A percentile compares a stretch with the other conserved stretches of the same genome.
Conservation (phyloP, 37 sponge, comb jelly and placozoan genomes). For the Corticium candelabrum region DNA sequence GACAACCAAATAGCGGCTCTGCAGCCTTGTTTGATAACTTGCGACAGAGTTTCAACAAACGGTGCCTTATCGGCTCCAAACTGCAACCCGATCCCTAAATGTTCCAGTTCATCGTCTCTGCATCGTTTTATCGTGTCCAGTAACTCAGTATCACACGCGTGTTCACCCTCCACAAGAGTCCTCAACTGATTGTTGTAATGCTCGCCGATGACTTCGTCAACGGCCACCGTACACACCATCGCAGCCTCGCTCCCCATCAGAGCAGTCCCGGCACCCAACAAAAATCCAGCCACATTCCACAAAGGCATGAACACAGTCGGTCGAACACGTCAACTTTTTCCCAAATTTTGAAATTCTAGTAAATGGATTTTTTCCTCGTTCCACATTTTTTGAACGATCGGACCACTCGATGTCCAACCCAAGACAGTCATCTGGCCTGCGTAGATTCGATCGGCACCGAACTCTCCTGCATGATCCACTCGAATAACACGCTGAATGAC, state of each 20-base stretch:
- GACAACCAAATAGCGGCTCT: slow-evolving; percentile 73
- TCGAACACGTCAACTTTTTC: slow-evolving; percentile 49
- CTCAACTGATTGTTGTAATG: slow-evolving; percentile 73
- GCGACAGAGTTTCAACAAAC: slow-evolving; percentile 35
- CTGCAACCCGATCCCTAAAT: slow-evolving; percentile 57
- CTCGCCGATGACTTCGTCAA: slow-evolving; percentile 70
- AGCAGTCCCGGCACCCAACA: slow-evolving; percentile 58
- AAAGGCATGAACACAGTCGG: slow-evolving; percentile 76
- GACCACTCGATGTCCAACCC: slow-evolving; percentile 34
- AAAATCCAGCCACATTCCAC: slow-evolving; percentile 81
- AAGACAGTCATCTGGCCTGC: slow-evolving; percentile 73
- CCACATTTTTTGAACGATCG: slow-evolving; percentile 60
- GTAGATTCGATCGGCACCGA: slow-evolving; percentile 72
- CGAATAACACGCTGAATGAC: slow-evolving; percentile 67
- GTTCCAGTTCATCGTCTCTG: slow-evolving; percentile 82
- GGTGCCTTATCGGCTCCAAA: slow-evolving; percentile 71
- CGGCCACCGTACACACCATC: slow-evolving; percentile 87
- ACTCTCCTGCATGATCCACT: slow-evolving; percentile 91
- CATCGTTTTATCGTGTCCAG: slow-evolving; percentile 60
- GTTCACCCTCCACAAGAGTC: slow-evolving; percentile 21
- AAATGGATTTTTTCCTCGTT: slow-evolving; percentile 67
- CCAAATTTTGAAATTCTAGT: slow-evolving; percentile 36
- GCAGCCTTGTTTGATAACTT: slow-evolving; percentile 68
- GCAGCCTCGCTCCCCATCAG: slow-evolving; percentile 73
- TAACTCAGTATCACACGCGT: slow-evolving; percentile 8